Evolutionary conservation across 2,113 vertebrate species (phyloP).

Genomic region (Hippoglossus stenolepis): DNA sequence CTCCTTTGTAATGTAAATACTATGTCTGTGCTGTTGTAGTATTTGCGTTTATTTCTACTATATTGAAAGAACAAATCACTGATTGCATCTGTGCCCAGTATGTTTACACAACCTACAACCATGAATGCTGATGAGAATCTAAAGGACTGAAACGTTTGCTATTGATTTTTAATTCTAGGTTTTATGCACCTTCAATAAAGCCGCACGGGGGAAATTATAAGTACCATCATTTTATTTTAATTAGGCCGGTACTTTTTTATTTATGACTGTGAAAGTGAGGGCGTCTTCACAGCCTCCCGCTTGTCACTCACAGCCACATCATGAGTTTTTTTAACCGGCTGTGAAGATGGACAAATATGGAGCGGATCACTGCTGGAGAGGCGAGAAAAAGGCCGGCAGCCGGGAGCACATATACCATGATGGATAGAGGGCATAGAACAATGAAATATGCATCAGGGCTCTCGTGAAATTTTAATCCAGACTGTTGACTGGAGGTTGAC

Average conservation of each 20-base stretch:
- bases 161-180: conserved; percentile 51
- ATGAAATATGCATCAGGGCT: conserved; percentile 79
- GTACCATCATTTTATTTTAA: neutral
- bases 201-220: conserved; percentile 6
- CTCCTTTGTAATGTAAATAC: neutral
- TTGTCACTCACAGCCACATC: conserved; percentile 29
- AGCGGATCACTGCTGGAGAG: conserved; percentile 4
- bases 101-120: conserved; percentile 20
- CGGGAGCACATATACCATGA: conserved; percentile 54
- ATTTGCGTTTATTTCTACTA: neutral
- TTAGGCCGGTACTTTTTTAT: neutral
- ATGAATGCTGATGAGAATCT: conserved; percentile 26
- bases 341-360: conserved; percentile 41
- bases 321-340: conserved; percentile 33
- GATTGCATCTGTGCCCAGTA: conserved; percentile 19
- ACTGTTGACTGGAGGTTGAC: conserved; percentile 79
- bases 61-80: conserved; percentile 7
- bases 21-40: neutral
- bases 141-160: conserved; percentile 19
- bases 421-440: conserved; percentile 62
- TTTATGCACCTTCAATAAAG: conserved; percentile 15
- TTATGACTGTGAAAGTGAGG: conserved; percentile 18
- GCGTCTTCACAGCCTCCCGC: conserved; percentile 9
- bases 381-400: conserved; percentile 37
- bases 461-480: conserved; percentile 78